Evolutionary conservation across 2,888 invertebrate species (phyloP), one percentile per base, ranked within the genome.

Genomic region (Sylvicola cinctus): DNA sequence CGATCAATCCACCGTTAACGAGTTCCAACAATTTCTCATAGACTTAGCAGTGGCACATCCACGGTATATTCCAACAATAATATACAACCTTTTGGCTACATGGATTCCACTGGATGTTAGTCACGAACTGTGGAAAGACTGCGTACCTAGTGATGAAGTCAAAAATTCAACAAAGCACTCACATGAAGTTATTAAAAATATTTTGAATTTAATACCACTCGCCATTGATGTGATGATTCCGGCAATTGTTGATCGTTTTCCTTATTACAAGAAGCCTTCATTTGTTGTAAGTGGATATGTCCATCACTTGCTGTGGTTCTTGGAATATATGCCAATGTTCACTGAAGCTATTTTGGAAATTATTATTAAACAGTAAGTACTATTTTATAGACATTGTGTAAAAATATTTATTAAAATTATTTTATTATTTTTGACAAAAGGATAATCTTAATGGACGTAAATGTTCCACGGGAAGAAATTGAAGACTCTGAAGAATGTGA

Each of bases 301-400:
- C 13, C 69, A 75, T 48, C 85, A 87, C 54, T 53, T 87, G 29
- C 62, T 91, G 34, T 70, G 72, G 63, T 64, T 87, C 42, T 60
- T 74, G 38, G 68, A 72, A 29, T 84, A 84, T 50, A 68, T 79
- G 42, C 80, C 84, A 0, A 62, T 68, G 1, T 61, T 81, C 34
- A 63, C 71, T 33, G 66, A 68, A 42, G 68, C 73, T 41, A 65
- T 90, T 20, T 59, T 90, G 44, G 66, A 71, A 40, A 60, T 84
- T 36, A 68, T 88, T 46, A 61, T 87, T 40, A 74, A 74, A 46
- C 80, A 74, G 78, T 83, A 63, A 62, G 64, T 54, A 15, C 12
- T 3, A 39, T 33, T 36, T 28, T 29, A 31, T 17, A 33, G 38
- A 40, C 44, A 25, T 41, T 45, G 38, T 44, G 46, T 29, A 11